Conservation (phyloP, 2,113 vertebrate species). For the Istiophorus platypterus region DNA sequence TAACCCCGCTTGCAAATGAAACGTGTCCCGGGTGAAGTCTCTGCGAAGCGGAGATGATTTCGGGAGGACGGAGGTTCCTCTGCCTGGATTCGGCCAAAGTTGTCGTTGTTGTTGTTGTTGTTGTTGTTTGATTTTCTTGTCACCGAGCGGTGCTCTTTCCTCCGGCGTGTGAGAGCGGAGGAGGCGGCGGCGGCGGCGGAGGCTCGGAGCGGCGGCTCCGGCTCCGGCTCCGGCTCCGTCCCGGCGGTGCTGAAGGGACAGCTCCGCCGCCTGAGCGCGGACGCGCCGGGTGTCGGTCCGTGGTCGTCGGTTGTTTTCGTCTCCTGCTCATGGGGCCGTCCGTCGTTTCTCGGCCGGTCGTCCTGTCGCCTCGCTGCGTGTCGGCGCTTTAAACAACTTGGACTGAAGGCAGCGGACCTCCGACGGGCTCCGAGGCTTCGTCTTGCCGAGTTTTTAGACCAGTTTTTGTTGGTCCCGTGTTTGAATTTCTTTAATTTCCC, state of each 20-base stretch:
- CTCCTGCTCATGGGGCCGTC: no score
- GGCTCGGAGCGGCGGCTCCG: no score
- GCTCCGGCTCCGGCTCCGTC: no score
- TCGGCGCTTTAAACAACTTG: conserved; percentile 31
- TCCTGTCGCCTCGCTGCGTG: background rate
- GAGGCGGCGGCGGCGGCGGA: no score
- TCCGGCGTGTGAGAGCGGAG: conserved; percentile 29
- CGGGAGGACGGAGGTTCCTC: background rate
- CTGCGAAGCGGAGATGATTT: background rate
- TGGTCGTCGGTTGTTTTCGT: background rate
- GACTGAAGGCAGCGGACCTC: background rate
- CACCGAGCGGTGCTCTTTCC: conserved; percentile 30
- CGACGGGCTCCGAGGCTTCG: background rate
- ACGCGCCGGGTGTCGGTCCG: no score
- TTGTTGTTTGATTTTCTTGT: background rate
- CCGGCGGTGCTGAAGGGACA: conserved; percentile 82
- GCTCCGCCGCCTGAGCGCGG: no score
- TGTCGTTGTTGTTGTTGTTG: background rate
- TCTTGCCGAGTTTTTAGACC: background rate
- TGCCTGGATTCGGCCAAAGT: background rate
- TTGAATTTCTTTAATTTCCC: background rate
- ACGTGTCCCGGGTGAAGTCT: background rate
- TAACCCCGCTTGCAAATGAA: conserved; percentile 51
- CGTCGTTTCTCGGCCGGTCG: no score
- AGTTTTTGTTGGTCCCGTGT: background rate